These are phyloP conservation scores for Cisticola juncidis DNA, from an alignment of 2,113 vertebrate species.

Conservation along the genomic window DNA sequence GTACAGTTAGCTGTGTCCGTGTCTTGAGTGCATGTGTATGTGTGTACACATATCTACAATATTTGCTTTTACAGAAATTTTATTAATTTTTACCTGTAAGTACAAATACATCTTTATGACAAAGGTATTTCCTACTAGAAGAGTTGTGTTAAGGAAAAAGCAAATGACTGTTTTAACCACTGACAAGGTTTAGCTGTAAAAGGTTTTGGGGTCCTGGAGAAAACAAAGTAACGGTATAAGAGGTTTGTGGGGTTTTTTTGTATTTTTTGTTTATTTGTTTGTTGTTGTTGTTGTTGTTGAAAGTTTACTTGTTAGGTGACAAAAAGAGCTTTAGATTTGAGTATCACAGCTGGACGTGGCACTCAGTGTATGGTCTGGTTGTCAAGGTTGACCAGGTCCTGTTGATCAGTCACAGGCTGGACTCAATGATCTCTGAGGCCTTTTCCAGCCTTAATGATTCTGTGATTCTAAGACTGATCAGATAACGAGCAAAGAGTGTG, in stretches of 20 bases:
- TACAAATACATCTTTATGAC: background rate
- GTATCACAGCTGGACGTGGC: fast-evolving
- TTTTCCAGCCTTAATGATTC: background rate
- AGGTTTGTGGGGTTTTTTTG: fast-evolving
- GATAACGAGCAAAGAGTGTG: background rate
- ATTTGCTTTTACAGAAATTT: background rate
- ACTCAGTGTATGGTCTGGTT: background rate
- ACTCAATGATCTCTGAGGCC: background rate
- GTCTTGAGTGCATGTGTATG: background rate
- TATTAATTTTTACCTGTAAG: background rate
- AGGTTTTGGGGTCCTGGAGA: background rate
- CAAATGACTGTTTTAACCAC: background rate
- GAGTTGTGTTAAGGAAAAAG: background rate
- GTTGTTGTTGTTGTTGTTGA: background rate
- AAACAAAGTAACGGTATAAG: background rate
- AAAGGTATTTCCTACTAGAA: background rate
- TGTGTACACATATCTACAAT: background rate
- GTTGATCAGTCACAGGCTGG: background rate
- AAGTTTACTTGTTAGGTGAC: background rate
- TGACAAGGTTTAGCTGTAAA: background rate
- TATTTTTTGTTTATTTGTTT: background rate
- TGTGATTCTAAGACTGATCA: background rate
- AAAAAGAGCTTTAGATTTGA: background rate
- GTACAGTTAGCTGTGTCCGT: background rate
- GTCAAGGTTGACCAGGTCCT: background rate